These are phyloP conservation scores for Macaria notata DNA, from an alignment of 2,888 invertebrate species.

Conservation along the genomic window DNA sequence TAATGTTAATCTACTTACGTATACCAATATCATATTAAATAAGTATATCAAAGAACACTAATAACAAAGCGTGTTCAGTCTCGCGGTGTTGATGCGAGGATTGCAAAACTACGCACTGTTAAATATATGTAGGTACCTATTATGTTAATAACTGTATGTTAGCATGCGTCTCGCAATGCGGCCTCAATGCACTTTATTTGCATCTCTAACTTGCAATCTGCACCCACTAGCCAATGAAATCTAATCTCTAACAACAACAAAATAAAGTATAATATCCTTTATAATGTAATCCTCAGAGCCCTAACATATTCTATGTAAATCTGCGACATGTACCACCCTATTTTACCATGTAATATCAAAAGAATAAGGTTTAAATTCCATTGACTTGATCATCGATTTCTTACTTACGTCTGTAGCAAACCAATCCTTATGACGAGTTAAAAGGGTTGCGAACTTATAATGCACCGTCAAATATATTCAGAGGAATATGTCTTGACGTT, in stretches of 20 bases:
- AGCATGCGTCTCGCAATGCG: constrained; percentile 42
- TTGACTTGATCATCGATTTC: constrained; percentile 2
- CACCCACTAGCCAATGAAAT: not conserved
- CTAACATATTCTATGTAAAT: constrained; percentile 8
- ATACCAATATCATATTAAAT: no score
- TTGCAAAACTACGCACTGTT: constrained; percentile 25
- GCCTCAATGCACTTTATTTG: constrained; percentile 48
- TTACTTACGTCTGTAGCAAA: constrained; percentile 10
- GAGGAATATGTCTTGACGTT: constrained; percentile 18
- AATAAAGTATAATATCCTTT: no score
- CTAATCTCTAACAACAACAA: no score
- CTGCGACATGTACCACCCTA: no score
- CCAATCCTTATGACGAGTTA: constrained; percentile 13
- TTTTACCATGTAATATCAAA: no score
- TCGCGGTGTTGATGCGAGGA: constrained; percentile 15
- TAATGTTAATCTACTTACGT: no score
- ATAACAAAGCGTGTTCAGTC: constrained; percentile 8
- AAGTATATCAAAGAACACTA: not conserved
- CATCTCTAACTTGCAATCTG: constrained; percentile 36
- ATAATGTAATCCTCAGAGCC: constrained; percentile 5
- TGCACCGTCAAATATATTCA: constrained; percentile 15
- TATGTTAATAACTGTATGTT: constrained; percentile 33
- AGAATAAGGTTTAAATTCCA: constrained; percentile 7
- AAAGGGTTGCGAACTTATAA: constrained; percentile 5
- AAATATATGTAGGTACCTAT: constrained; percentile 28